Percentiles rank a stretch among this genome's conserved stretches.
Evolutionary conservation across 2,113 vertebrate genomes (phyloP).

Genomic region (Cyphomyrus discorhynchus): DNA sequence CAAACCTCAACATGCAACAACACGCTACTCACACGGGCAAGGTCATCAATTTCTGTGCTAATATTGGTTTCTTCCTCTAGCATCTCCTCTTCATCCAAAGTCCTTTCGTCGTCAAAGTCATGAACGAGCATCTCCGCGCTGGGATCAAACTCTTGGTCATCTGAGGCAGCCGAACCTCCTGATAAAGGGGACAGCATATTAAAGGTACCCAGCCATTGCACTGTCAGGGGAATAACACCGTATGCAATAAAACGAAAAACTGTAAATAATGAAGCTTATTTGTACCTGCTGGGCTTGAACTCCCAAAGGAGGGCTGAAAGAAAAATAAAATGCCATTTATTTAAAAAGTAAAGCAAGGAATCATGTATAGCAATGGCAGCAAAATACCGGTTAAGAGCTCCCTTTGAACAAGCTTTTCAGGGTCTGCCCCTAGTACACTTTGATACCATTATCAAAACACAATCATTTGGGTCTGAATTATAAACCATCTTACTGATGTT

Average conservation of each 20-base stretch:
- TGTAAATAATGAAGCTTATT: not conserved
- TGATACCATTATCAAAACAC: not conserved
- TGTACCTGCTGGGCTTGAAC: conserved; percentile 65
- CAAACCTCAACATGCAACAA: not conserved
- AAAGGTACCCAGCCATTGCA: not conserved
- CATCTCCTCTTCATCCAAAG: conserved; percentile 79
- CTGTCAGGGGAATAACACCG: not conserved
- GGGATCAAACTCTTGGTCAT: conserved; percentile 80
- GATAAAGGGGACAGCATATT: not conserved
- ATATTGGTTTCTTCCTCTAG: conserved; percentile 79
- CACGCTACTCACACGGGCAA: conserved; percentile 66
- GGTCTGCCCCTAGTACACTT: not conserved
- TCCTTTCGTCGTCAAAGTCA: conserved; percentile 78
- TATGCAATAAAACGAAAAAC: not conserved
- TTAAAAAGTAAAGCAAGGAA: conserved; percentile 13
- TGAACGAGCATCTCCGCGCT: conserved; percentile 80
- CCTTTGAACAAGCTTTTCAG: not conserved
- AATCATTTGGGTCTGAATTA: not conserved
- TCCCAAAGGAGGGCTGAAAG: conserved; percentile 70
- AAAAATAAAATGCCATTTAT: conserved; percentile 26
- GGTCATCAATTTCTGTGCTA: conserved; percentile 77
- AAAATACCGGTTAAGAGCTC: not conserved
- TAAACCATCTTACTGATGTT: not conserved
- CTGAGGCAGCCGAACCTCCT: conserved; percentile 75
- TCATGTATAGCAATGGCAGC: not conserved